Percentiles rank a stretch among this genome's conserved stretches.
These are phyloP conservation scores for Tricholauxania praeusta DNA, from an alignment of 2,888 invertebrate genomes.

Conservation along the genomic window DNA sequence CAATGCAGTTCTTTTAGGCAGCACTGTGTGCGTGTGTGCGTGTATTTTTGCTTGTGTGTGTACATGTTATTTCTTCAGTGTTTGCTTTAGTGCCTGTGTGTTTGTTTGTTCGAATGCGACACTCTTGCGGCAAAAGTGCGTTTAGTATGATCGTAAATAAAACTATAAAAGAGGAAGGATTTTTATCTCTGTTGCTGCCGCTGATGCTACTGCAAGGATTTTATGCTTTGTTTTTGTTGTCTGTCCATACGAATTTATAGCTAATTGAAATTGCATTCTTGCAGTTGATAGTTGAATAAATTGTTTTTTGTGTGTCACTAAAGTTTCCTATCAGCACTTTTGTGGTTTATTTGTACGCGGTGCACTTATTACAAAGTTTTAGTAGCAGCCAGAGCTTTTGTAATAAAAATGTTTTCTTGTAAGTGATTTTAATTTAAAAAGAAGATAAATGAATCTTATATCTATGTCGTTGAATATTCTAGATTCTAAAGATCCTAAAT, in stretches of 20 bases:
- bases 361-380: too few relatives aligned
- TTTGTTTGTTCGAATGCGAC: constrained; percentile 19
- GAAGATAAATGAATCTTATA: too few relatives aligned
- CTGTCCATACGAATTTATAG: constrained; percentile 15
- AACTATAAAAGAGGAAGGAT: constrained; percentile 46
- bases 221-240: neutral
- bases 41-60: neutral
- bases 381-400: too few relatives aligned
- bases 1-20: neutral
- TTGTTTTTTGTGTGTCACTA: too few relatives aligned
- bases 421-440: too few relatives aligned
- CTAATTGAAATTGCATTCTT: constrained; percentile 14
- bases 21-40: neutral
- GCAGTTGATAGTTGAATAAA: neutral
- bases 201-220: constrained; percentile 44
- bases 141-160: constrained; percentile 1
- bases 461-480: too few relatives aligned
- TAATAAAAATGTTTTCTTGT: too few relatives aligned
- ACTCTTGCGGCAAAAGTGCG: constrained; percentile 45
- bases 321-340: too few relatives aligned
- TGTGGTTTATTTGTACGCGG: too few relatives aligned
- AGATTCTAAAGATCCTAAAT: too few relatives aligned
- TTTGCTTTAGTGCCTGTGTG: constrained; percentile 21
- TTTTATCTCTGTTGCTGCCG: constrained; percentile 46
- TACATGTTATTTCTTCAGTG: neutral